Evolutionary conservation across 1,140 invertebrate genomes (phyloP).

Genomic region (Achroia grisella): DNA sequence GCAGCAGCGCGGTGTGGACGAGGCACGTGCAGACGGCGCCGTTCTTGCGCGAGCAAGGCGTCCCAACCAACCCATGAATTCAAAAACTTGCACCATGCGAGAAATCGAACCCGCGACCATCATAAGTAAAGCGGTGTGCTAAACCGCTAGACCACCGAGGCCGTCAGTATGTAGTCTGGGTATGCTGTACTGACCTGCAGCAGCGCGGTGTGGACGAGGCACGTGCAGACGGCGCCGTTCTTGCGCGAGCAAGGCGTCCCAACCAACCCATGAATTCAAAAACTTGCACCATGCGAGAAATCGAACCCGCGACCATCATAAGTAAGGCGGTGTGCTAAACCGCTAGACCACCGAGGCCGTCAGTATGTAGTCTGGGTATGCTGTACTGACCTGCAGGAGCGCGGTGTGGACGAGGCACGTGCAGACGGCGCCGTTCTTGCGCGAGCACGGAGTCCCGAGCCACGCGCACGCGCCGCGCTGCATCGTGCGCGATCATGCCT

Average conservation of each 20-base stretch:
- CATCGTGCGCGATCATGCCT: slow-evolving; percentile 40
- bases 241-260: slow-evolving; percentile 62
- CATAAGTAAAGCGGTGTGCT: too few relatives aligned
- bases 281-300: too few relatives aligned
- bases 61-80: slow-evolving; percentile 55
- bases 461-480: slow-evolving; percentile 59
- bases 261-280: too few relatives aligned
- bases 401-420: slow-evolving; percentile 55
- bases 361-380: too few relatives aligned
- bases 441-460: slow-evolving; percentile 60
- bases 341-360: too few relatives aligned
- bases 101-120: too few relatives aligned
- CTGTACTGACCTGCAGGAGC: slow-evolving; percentile 39
- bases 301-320: too few relatives aligned
- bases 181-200: slow-evolving; percentile 52
- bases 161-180: too few relatives aligned
- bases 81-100: too few relatives aligned
- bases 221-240: slow-evolving; percentile 59
- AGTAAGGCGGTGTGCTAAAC: too few relatives aligned
- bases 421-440: slow-evolving; percentile 61
- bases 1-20: slow-evolving; percentile 48
- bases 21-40: slow-evolving; percentile 56
- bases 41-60: slow-evolving; percentile 60
- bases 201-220: slow-evolving; percentile 52
- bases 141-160: too few relatives aligned